Evolutionary conservation across 2,797 vertebrate genomes (phyloP), one percentile per base, ranked within the genome.

Genomic region (Rhodeus uyekii): DNA sequence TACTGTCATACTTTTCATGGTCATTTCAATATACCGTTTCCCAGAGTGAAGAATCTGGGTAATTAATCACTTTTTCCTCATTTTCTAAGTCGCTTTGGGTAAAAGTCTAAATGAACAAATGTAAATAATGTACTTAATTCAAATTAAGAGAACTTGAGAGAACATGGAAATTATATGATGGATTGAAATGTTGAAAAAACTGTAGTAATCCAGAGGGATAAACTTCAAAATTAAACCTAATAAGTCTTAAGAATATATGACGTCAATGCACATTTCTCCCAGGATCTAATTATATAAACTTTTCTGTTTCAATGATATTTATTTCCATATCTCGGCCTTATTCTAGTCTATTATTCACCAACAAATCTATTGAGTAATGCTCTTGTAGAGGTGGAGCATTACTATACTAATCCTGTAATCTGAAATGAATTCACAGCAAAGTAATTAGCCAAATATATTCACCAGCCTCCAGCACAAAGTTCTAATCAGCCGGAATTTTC

Each of bases 341-440:
- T 71, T 46, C 65, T 27, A 65, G 38, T 42, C 32, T 42, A 61
- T 75, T 53, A 76, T 69, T 71, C 46, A 27, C 36, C 39, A 64
- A 67, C 72, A 60, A 80, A 65, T 75, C 58, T 74, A 84, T 46
- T 16, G 8, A 71, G 38, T 27, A 44, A 73, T 39, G 18, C 44
- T 36, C 53, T 63, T 76, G 78, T 69, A 76, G 38, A 58, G 72
- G 80, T 73, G 68, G 80, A 75, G 68, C 78, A 55, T n/a, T 74
- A 8, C 38, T 38, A 60, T 39, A 39, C 42, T 84, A 82, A 86
- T 86, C 76, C 83, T 69, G 29, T 80, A 82, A 86, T 86, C 64
- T 64, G 58, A 58, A 86, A 76, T 79, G 39, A 82, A 80, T 86
- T 84, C 68, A 72, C 64, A 61, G 44, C 71, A 58, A 71, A 82